These are phyloP conservation scores for Smutsia gigantea DNA, from an alignment of 2,797 vertebrate genomes.

Conservation along the genomic window DNA sequence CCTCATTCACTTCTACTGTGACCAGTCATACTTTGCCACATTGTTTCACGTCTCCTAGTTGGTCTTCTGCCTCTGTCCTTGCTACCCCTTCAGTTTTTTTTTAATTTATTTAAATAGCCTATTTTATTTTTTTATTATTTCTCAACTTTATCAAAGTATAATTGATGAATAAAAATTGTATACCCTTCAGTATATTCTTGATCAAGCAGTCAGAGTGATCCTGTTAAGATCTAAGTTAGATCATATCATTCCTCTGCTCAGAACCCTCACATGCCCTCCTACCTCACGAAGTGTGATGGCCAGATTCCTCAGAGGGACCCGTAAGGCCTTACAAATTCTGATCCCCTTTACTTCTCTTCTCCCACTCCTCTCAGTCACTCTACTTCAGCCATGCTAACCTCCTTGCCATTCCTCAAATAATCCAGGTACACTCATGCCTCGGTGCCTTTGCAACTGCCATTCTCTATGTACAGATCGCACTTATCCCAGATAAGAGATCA, in stretches of 20 bases:
- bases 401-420: constrained; percentile 16
- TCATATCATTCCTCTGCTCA: constrained; percentile 29
- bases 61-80: neutral
- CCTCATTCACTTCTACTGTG: neutral
- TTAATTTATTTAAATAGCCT: neutral
- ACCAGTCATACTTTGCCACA: neutral
- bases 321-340: neutral
- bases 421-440: neutral
- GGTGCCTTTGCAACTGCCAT: neutral
- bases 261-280: neutral
- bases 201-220: neutral
- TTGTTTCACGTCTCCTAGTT: constrained; percentile 19
- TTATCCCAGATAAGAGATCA: constrained; percentile 14
- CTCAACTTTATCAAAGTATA: neutral
- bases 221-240: constrained; percentile 28
- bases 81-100: neutral
- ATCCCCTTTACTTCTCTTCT: neutral
- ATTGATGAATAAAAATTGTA: neutral
- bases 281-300: neutral
- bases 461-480: neutral
- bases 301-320: neutral
- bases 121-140: neutral
- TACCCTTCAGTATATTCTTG: neutral
- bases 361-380: neutral
- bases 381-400: neutral